Conservation (phyloP, 1,140 invertebrate species). For the Megathymus violae region DNA sequence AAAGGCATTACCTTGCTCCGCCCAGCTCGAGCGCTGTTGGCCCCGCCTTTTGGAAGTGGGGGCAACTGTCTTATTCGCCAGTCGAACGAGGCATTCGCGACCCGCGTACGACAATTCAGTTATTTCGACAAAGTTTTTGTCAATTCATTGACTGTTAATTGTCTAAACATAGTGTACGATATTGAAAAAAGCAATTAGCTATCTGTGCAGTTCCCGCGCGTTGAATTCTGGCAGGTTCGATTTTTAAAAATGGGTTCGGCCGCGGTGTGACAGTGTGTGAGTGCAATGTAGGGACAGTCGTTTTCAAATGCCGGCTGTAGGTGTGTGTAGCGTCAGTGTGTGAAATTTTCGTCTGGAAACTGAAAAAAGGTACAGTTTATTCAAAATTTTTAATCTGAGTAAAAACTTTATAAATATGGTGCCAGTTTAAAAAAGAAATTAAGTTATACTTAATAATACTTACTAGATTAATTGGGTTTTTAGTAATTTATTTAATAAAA, state of each 20-base stretch:
- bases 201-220: constrained; percentile 37
- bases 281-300: constrained; percentile 17
- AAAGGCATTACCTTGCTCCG: constrained; percentile 49
- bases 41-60: constrained; percentile 55
- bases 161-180: constrained; percentile 23
- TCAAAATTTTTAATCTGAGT: too few relatives aligned
- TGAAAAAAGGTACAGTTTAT: background rate
- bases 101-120: constrained; percentile 53
- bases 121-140: constrained; percentile 30
- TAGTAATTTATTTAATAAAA: too few relatives aligned
- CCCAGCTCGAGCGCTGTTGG: constrained; percentile 44
- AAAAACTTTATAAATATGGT: too few relatives aligned
- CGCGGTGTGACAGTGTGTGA: constrained; percentile 25
- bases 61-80: constrained; percentile 56
- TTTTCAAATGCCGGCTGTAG: background rate
- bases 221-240: constrained; percentile 36
- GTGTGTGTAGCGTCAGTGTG: constrained; percentile 10
- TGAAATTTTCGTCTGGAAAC: constrained; percentile 9
- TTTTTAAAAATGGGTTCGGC: constrained; percentile 34
- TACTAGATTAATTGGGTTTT: too few relatives aligned
- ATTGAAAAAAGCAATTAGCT: constrained; percentile 22
- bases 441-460: too few relatives aligned
- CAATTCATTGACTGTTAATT: constrained; percentile 30
- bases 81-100: constrained; percentile 60
- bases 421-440: too few relatives aligned